Evolutionary conservation across 1,140 invertebrate genomes (phyloP), one percentile per base, ranked within the genome.

Genomic region (Diorhabda sublineata): DNA sequence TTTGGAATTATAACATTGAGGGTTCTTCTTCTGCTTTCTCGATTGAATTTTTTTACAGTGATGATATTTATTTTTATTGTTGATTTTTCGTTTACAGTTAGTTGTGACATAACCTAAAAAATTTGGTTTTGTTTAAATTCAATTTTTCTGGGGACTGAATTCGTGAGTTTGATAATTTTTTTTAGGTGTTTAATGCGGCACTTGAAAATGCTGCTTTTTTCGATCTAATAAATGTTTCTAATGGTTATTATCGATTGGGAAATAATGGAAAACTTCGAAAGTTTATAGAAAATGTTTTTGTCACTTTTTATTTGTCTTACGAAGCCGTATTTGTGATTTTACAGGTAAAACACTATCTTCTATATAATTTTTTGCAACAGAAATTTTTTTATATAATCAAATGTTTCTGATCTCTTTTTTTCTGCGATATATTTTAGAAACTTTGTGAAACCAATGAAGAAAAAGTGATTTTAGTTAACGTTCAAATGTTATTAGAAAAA

Each of bases 181-280:
- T 83, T 61, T 78, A 85, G 77, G 86, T 85, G 76, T 88, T 86
- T 76, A 74, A 85, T 66, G 75, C 81, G 45, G 78, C 82, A 0
- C 3, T 52, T 5, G 56, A 64, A 8, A 47, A 64, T 56, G 45
- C 45, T 45, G 5, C 56, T 26, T 0, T 9, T 52, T 64, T 43
- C 86, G 56, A 66, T 79, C 5, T 83, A 82, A 63, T 65, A 68
- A 56, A 44, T 9, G n/a, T 47, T 8, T 8, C 7, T 61, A 47
- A 67, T 65, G 3, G 42, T 67, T 58, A 45, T 72, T 45, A 58
- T 60, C 3, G 43, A 68, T 71, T 82, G 45, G 81, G 79, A 62
- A 74, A 78, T 44, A 83, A 86, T 74, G 71, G 8, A 5, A 64
- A 70, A 6, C 68, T 86, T 6, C 76, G 81, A 67, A 76, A 79